phyloP scores from a whole-genome alignment of 2,888 invertebrate genomes.

The Drosophila anomelani region DNA sequence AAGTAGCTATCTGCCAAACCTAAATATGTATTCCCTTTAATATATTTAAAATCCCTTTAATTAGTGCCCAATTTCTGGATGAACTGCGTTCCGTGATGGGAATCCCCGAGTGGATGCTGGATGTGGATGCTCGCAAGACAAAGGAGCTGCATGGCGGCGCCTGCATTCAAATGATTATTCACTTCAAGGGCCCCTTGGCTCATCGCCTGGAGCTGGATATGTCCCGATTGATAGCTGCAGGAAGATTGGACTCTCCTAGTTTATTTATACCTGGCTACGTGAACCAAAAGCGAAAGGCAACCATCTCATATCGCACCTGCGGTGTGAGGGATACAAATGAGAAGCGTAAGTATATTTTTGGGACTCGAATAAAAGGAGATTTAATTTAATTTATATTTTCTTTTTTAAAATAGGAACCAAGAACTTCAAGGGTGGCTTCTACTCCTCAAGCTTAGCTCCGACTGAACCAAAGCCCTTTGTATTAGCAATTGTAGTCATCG shows the following conservation, averaged over 20 bases:
- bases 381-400: neutral
- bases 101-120: conserved; percentile 95
- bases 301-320: conserved; percentile 90
- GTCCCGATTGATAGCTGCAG: conserved; percentile 89
- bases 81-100: conserved; percentile 93
- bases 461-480: conserved; percentile 58
- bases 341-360: conserved; percentile 84
- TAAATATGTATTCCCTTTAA: too few relatives aligned
- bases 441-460: conserved; percentile 50
- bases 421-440: conserved; percentile 59
- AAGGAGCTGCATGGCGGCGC: conserved; percentile 90
- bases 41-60: neutral
- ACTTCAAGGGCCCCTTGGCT: conserved; percentile 94
- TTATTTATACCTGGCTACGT: conserved; percentile 91
- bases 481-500: conserved; percentile 61
- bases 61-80: conserved; percentile 92
- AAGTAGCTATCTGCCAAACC: conserved; percentile 85
- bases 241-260: conserved; percentile 90
- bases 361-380: neutral
- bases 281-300: conserved; percentile 89
- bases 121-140: conserved; percentile 92
- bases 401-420: conserved; percentile 61
- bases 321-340: conserved; percentile 91
- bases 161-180: conserved; percentile 93
- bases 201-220: conserved; percentile 91